phyloP scores from a whole-genome alignment of 64 coral and sea anemone species.

The Dendrophyllia cribrosa region DNA sequence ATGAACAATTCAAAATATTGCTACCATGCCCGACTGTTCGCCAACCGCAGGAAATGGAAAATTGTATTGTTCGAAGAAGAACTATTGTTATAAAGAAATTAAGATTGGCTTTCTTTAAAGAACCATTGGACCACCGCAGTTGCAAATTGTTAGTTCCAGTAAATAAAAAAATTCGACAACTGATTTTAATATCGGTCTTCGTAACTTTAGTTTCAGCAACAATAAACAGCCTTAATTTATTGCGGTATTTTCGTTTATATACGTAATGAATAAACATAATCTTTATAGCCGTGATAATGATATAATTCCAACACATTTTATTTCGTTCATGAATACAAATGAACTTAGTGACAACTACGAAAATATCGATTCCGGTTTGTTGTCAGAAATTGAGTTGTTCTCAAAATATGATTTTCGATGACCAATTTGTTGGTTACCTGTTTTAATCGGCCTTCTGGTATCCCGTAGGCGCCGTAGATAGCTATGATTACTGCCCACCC shows the following conservation, averaged over 20 bases:
- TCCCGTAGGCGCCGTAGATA: background rate
- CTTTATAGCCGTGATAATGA: background rate
- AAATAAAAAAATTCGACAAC: background rate
- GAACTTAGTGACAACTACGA: background rate
- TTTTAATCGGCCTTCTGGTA: background rate
- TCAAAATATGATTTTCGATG: background rate
- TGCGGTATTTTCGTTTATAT: background rate
- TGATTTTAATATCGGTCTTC: background rate
- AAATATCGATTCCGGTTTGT: background rate
- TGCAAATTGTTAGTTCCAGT: background rate
- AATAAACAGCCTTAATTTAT: background rate
- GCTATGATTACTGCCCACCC: constrained; percentile 10
- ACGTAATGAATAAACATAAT: constrained; percentile 7
- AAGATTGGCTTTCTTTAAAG: background rate
- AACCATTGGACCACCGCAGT: background rate
- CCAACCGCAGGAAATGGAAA: constrained; percentile 20
- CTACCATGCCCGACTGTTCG: background rate
- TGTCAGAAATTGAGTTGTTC: background rate
- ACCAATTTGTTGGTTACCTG: background rate
- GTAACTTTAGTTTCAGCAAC: background rate
- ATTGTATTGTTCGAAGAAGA: background rate
- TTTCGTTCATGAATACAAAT: background rate
- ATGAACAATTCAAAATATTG: constrained; percentile 46
- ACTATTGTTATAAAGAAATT: background rate
- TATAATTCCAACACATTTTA: background rate